Evolutionary conservation across 2,888 invertebrate genomes (phyloP).

Genomic region (Eurytoma adleriae): DNA sequence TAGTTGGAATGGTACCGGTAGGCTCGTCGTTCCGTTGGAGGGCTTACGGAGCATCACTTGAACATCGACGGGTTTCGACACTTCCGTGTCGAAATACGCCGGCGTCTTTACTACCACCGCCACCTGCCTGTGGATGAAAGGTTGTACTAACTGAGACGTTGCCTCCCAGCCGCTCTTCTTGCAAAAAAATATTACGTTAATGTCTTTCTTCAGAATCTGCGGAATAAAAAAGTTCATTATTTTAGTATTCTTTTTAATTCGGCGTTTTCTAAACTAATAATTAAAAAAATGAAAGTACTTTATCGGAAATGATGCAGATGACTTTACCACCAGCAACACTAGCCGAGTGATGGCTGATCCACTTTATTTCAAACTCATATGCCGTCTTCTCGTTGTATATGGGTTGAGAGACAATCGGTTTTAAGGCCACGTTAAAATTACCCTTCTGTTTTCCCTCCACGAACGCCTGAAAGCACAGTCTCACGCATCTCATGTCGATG

Average conservation of each 20-base stretch:
- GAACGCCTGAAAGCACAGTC: constrained; percentile 81
- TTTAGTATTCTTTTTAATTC: too few species aligned
- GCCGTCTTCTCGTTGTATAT: constrained; percentile 78
- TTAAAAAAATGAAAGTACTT: constrained; percentile 63
- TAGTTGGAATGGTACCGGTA: not conserved
- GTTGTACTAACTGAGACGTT: constrained; percentile 78
- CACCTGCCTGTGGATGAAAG: constrained; percentile 74
- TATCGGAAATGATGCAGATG: constrained; percentile 80
- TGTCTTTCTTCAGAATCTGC: constrained; percentile 76
- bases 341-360: constrained; percentile 79
- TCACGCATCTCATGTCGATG: constrained; percentile 79
- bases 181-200: constrained; percentile 79
- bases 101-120: constrained; percentile 74
- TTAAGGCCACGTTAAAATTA: constrained; percentile 77
- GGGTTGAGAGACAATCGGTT: constrained; percentile 79
- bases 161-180: constrained; percentile 75
- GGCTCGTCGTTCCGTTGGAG: not conserved
- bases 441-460: constrained; percentile 73
- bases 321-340: constrained; percentile 79
- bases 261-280: too few species aligned
- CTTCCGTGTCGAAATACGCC: constrained; percentile 68
- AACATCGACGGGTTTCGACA: constrained; percentile 73
- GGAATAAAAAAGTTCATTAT: too few species aligned
- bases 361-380: constrained; percentile 78
- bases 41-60: constrained; percentile 70